Percentiles rank a stretch among this genome's conserved stretches.
Evolutionary conservation across 2,797 vertebrate species (phyloP).

Genomic region (Chlorospingus semifuscus): DNA sequence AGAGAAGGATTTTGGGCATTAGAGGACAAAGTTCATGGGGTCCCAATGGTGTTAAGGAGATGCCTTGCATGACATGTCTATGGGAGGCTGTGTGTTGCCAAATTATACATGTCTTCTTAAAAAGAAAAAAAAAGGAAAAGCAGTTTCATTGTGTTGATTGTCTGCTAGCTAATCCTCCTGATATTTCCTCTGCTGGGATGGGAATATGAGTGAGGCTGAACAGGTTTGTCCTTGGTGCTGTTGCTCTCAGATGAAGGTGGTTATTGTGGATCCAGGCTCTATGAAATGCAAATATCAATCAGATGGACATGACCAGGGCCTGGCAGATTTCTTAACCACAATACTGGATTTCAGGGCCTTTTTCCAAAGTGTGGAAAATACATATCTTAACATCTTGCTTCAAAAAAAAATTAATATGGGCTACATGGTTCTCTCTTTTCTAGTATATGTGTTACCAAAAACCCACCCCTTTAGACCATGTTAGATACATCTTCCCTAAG

Average conservation of each 20-base stretch:
- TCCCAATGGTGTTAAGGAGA: background rate
- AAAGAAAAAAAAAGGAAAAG: background rate
- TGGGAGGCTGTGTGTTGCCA: background rate
- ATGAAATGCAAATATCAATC: background rate
- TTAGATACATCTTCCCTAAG: background rate
- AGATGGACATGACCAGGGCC: background rate
- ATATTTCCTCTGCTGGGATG: background rate
- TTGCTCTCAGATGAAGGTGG: background rate
- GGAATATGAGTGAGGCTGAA: background rate
- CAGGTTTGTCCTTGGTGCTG: background rate
- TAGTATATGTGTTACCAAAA: background rate
- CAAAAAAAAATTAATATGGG: background rate
- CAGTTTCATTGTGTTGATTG: background rate
- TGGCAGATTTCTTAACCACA: background rate
- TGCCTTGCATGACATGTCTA: background rate
- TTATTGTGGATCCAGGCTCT: background rate
- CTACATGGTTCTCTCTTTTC: background rate
- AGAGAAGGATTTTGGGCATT: background rate
- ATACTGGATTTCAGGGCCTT: background rate
- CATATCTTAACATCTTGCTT: background rate
- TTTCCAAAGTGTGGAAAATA: background rate
- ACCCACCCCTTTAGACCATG: rapidly evolving
- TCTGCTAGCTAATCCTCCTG: background rate
- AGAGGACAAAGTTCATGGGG: background rate
- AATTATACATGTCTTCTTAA: background rate